Conservation (phyloP, 2,113 vertebrate species). For the Tragulus kanchil region DNA sequence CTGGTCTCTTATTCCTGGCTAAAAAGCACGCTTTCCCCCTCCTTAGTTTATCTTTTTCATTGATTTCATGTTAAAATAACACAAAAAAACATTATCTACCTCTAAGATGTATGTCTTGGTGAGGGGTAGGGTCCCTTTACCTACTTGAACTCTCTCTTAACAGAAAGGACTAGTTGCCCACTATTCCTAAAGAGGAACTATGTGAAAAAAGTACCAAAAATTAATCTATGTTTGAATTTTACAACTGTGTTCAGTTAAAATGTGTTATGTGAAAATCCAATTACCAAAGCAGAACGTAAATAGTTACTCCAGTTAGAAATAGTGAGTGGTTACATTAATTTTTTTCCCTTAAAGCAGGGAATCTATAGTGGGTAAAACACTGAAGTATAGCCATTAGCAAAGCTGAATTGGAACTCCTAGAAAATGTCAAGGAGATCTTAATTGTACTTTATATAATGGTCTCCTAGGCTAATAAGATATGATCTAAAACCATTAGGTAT, state of each 20-base stretch:
- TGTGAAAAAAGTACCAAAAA: neutral
- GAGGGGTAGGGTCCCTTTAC: neutral
- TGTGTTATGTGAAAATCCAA: neutral
- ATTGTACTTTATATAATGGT: slow-evolving; percentile 87
- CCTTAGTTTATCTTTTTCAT: neutral
- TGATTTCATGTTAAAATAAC: neutral
- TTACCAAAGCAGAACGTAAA: neutral
- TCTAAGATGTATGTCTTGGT: neutral
- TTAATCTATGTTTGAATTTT: neutral
- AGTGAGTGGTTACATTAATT: neutral
- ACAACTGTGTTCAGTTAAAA: slow-evolving; percentile 4
- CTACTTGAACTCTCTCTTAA: neutral
- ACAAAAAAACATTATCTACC: neutral
- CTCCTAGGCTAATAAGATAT: slow-evolving; percentile 88
- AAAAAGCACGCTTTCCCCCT: neutral
- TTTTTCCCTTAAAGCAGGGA: too few species aligned
- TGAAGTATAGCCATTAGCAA: slow-evolving; percentile 88
- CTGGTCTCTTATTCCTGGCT: neutral
- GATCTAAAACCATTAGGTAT: slow-evolving; percentile 90
- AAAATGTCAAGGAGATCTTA: slow-evolving; percentile 90
- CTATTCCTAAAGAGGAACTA: neutral
- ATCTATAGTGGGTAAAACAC: too few species aligned
- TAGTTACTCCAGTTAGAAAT: neutral
- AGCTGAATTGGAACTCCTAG: slow-evolving; percentile 86
- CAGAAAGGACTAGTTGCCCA: neutral